Base-by-base conservation (phyloP, 2,113 vertebrate genomes). In the Craseonycteris thonglongyai region DNA sequence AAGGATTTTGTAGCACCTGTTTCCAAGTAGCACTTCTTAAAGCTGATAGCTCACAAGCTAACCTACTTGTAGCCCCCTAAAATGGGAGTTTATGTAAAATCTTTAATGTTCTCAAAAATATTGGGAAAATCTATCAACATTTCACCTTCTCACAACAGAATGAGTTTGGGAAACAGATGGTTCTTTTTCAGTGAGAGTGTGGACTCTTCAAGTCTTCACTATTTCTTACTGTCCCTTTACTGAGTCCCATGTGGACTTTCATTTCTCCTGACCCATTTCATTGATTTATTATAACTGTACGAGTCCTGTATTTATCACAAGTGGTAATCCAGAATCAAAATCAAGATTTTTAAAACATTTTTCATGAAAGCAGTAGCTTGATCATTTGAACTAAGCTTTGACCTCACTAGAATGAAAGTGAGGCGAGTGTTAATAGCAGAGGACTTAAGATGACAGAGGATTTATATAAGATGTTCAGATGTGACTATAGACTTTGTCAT, bases 1-100 rank as follows among this genome's bases (percentile, higher is more conserved):
- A 96, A 83, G 4, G 7, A 63, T 63, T 90, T 76, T 28, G 51
- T 8, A 38, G 47, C 7, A 94, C 12, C n/a, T 90, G 3, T 71
- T 82, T 87, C 65, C 30, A 93, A 66, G 21, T 65, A 10, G 33
- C n/a, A 90, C 21, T 88, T 92, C 33, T 3, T 56, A 85, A 83
- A 68, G 15, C 40, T 47, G 19, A 7, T 28, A 80, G 35, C 5
- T 86, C 54, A 92, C 14, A 72, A 72, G 22, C 6, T 82, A 76
- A 76, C 4, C 9, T 58, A 69, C 26, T 21, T 47, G 13, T 42
- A 42, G 26, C 7, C 11, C 33, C 19, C 28, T 45, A 33, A 76
- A 7, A 42, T n/a, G 14, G 0, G 3, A n/a, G 38, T 47, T 78
- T 63, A 72, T 1, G 51, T 38, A 51, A 42, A 58, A 72, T 65